Base-by-base conservation (phyloP, 1,140 invertebrate species). In the Temnothorax nylanderi region DNA sequence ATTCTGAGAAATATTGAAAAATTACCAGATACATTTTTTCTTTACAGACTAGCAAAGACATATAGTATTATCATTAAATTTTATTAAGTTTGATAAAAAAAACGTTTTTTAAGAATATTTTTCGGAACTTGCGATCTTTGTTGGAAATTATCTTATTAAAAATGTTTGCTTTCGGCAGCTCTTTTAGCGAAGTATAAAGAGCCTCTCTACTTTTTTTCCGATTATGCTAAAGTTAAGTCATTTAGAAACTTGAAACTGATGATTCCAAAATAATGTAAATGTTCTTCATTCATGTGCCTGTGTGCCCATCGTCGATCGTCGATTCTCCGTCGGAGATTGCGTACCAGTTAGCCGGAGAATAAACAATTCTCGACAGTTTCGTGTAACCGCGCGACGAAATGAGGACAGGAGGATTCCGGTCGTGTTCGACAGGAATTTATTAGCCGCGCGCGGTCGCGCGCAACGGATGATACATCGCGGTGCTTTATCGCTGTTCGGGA, bases 401-500 rank as follows among this genome's bases (percentile, higher is more conserved):
- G 89, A 90, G 88, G 67, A 80, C 67, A 87, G 62, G 84, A 88
- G 80, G 87, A 91, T 91, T 90, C 89, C 76, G 74, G 54, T 91
- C 89, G 90, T 89, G 90, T 90, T 88, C 89, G 75, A 34, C 67
- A 60, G 90, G 78, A 81, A 91, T 91, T 91, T 91, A 91, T 91
- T 85, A 90, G 78, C 64, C 65, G 78, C 65, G 69, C 78, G 84
- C 44, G 87, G 64, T 67, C 67, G 80, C 78, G 65, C 78, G 64
- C 80, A 82, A 74, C 56, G 71, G 80, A 91, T 91, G 90, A 91
- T 87, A 88, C 89, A 91, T 91, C 65, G 89, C 85, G 75, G 60
- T 65, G 85, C 75, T 91, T 91, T 91, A 91, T 91, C 80, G 90
- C 87, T 89, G 85, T 91, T 91, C 90, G 85, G 89, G 80, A 89